Evolutionary conservation across 2,797 vertebrate species (phyloP).

Genomic region (Enteromius radiatus): DNA sequence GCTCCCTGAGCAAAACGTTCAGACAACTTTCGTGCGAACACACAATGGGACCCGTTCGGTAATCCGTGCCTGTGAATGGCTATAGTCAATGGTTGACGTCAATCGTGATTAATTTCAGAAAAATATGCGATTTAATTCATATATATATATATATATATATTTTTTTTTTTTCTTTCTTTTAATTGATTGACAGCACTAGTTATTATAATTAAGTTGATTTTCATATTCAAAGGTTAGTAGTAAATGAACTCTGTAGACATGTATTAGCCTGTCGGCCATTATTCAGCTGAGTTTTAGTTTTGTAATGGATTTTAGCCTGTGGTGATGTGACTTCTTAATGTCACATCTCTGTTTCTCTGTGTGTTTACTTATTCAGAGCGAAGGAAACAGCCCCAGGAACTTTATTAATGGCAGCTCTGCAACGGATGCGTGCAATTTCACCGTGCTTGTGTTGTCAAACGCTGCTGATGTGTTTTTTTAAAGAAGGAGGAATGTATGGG

Average conservation of each 20-base stretch:
- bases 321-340: neutral
- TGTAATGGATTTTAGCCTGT: neutral
- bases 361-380: neutral
- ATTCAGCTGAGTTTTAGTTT: neutral
- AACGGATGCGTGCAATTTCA: conserved; percentile 30
- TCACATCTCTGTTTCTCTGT: neutral
- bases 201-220: neutral
- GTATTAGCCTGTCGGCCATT: neutral
- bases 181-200: too few species aligned
- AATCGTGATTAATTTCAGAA: too few species aligned
- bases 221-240: neutral
- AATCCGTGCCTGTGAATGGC: fast-evolving
- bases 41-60: too few species aligned
- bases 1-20: too few species aligned
- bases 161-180: too few species aligned
- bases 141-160: too few species aligned
- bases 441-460: neutral
- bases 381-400: neutral
- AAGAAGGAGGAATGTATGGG: neutral
- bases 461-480: neutral
- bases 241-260: neutral
- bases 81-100: too few species aligned
- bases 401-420: conserved; percentile 3
- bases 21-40: too few species aligned
- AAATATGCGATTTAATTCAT: too few species aligned